Evolutionary conservation across 1,140 invertebrate species (phyloP).

Genomic region (Zaprionus capensis): DNA sequence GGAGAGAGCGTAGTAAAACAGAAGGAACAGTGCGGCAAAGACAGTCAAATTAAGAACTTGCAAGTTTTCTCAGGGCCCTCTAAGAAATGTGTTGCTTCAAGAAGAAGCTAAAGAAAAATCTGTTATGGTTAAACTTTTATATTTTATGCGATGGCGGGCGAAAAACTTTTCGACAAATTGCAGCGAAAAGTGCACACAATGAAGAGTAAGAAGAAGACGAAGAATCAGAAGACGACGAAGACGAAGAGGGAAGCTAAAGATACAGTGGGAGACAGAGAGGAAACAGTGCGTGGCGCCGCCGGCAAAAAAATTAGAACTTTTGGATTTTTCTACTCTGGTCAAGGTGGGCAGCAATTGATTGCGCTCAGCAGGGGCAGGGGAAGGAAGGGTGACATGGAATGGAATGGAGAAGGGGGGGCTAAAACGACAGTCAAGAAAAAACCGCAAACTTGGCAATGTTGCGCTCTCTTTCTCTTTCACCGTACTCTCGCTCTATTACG

Average conservation of each 20-base stretch:
- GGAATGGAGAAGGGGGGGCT: not conserved
- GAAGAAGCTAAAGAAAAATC: constrained; percentile 42
- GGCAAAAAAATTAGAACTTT: constrained; percentile 49
- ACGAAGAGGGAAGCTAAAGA: not conserved
- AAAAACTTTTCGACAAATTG: constrained; percentile 76
- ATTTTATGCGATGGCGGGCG: constrained; percentile 1
- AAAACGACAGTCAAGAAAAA: constrained; percentile 53
- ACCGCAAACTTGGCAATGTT: constrained; percentile 66
- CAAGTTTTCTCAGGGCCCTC: constrained; percentile 14
- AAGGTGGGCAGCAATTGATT: constrained; percentile 54
- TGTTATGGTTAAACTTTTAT: constrained; percentile 75
- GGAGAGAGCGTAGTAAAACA: too few relatives aligned
- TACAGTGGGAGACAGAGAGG: constrained; percentile 6
- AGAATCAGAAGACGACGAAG: not conserved
- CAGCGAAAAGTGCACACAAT: constrained; percentile 76
- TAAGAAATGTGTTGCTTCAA: constrained; percentile 19
- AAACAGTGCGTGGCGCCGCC: constrained; percentile 74
- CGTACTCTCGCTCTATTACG: constrained; percentile 29
- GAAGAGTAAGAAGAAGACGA: constrained; percentile 1
- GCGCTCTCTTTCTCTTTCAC: not conserved
- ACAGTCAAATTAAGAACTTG: constrained; percentile 34
- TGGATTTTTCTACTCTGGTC: constrained; percentile 65
- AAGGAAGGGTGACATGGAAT: not conserved
- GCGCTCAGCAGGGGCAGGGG: constrained; percentile 5
- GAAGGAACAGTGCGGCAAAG: too few relatives aligned